phyloP scores from a whole-genome alignment of 2,888 invertebrate genomes.

The Synergus laeviventris region DNA sequence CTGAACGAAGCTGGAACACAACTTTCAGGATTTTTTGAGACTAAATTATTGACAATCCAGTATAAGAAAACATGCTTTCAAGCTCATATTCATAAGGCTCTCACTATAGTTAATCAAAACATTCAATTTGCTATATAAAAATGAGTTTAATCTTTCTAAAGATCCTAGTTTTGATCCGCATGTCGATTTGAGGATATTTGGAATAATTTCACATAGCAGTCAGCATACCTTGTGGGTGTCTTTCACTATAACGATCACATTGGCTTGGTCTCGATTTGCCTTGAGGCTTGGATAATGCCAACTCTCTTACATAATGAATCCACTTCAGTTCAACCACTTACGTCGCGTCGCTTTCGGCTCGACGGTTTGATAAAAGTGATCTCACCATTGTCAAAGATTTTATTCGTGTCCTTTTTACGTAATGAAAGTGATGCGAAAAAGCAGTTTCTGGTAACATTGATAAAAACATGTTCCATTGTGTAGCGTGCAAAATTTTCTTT shows the following conservation, averaged over 20 bases:
- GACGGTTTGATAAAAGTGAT: slow-evolving; percentile 46
- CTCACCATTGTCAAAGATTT: slow-evolving; percentile 54
- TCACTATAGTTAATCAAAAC: too few species aligned
- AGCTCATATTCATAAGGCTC: too few species aligned
- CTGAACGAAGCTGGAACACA: too few species aligned
- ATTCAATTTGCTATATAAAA: not conserved
- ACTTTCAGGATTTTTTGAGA: too few species aligned
- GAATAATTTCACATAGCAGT: slow-evolving; percentile 47
- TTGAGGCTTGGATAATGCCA: slow-evolving; percentile 62
- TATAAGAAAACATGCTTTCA: too few species aligned
- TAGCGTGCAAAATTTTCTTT: not conserved
- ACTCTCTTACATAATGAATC: slow-evolving; percentile 64
- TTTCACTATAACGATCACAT: slow-evolving; percentile 50
- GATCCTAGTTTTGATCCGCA: not conserved
- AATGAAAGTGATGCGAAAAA: slow-evolving; percentile 18
- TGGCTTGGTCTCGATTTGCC: slow-evolving; percentile 57
- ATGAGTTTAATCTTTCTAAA: not conserved
- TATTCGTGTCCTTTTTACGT: slow-evolving; percentile 49
- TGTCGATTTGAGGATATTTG: not conserved
- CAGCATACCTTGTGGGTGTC: slow-evolving; percentile 53
- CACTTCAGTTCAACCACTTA: slow-evolving; percentile 58
- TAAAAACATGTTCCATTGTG: not conserved
- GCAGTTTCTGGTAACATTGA: not conserved
- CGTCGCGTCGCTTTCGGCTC: slow-evolving; percentile 45
- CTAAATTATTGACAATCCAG: too few species aligned